Percentiles rank a stretch among this genome's conserved stretches.
Evolutionary conservation across 2,113 vertebrate species (phyloP).

Genomic region (Daphoenositta chrysoptera): DNA sequence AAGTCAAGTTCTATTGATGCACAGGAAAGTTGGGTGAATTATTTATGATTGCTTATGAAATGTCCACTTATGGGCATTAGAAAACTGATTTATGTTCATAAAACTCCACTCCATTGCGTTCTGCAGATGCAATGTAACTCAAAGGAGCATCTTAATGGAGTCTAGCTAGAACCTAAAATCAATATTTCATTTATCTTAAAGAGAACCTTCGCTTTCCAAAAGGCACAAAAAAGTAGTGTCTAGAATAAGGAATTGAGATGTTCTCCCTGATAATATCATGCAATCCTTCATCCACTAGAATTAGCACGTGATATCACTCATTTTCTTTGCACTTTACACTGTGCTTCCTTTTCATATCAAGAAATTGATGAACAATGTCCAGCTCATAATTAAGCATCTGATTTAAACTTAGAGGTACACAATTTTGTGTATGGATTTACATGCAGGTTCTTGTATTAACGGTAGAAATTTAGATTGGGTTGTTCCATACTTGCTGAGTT

Average conservation of each 20-base stretch:
- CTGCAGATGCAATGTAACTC: not conserved
- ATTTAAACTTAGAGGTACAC: not conserved
- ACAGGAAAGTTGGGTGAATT: not conserved
- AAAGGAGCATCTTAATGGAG: not conserved
- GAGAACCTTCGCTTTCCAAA: not conserved
- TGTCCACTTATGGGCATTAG: not conserved
- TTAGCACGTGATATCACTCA: accelerated
- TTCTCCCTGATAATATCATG: not conserved
- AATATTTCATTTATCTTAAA: constrained; percentile 5
- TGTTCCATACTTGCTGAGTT: not conserved
- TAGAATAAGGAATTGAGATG: not conserved
- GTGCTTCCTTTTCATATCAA: not conserved
- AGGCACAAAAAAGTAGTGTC: not conserved
- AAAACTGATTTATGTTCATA: not conserved
- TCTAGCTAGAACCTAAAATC: not conserved
- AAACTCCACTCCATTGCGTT: not conserved
- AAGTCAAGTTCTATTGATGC: not conserved
- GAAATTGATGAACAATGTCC: not conserved
- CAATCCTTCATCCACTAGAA: not conserved
- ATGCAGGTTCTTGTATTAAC: not conserved
- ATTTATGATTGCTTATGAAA: not conserved
- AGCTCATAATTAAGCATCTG: not conserved
- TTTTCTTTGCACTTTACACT: not conserved
- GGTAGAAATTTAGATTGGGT: not conserved
- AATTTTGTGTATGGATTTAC: not conserved